phyloP scores from a whole-genome alignment of 2,113 vertebrate species.

The Canis aureus region DNA sequence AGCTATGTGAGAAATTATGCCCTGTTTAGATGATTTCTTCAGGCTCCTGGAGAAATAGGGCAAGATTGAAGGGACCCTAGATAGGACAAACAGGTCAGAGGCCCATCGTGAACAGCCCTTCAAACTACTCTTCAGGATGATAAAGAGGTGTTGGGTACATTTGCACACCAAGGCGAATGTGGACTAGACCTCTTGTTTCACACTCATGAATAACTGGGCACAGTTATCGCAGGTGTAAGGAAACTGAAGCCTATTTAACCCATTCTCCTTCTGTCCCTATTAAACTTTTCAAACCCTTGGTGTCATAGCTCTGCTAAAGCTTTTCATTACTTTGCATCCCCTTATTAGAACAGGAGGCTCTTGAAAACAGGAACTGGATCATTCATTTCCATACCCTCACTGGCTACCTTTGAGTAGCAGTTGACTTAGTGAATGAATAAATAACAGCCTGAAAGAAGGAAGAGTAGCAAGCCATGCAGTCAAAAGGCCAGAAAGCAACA shows the following conservation, averaged over 20 bases:
- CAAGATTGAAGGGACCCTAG: neutral
- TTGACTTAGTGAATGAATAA: neutral
- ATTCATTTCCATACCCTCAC: rapidly evolving
- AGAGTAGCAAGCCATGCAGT: neutral
- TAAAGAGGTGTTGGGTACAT: neutral
- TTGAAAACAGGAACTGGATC: neutral
- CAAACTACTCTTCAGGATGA: neutral
- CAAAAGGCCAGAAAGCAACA: neutral
- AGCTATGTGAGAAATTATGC: neutral
- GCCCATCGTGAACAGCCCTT: neutral
- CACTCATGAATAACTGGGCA: neutral
- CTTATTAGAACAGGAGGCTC: neutral
- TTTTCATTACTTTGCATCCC: neutral
- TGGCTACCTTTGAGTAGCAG: rapidly evolving
- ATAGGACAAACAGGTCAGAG: neutral
- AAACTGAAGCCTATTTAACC: neutral
- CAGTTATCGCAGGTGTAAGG: neutral
- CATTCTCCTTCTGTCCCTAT: neutral
- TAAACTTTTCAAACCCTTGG: neutral
- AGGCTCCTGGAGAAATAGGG: neutral
- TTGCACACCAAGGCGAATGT: neutral
- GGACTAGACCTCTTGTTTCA: neutral
- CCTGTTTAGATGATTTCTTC: neutral
- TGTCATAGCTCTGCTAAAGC: neutral
- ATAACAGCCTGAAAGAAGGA: neutral